Evolutionary conservation across 2,113 vertebrate genomes (phyloP).

Genomic region (Serilophus lunatus): DNA sequence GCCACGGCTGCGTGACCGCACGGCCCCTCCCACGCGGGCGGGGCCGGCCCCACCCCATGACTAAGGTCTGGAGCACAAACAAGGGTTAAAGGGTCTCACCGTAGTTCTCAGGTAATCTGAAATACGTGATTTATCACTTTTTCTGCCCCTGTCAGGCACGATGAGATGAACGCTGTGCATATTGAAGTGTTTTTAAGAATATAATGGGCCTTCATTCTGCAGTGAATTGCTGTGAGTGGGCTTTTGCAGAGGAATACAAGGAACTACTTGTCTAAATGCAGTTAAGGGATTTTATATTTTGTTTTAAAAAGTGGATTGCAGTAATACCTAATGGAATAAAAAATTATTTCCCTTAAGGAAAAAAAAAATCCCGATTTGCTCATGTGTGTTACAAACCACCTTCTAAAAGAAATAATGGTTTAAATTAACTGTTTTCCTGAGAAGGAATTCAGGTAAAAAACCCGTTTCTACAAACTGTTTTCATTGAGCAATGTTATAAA

Average conservation of each 20-base stretch:
- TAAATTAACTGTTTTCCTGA: not conserved
- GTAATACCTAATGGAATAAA: not conserved
- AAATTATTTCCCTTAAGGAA: not conserved
- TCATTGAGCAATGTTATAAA: not conserved
- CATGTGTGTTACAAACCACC: not conserved
- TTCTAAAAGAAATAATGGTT: not conserved
- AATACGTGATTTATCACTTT: not conserved
- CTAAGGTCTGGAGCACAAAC: not conserved
- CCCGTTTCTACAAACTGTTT: not conserved
- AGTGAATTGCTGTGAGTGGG: not conserved
- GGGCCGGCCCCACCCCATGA: not conserved
- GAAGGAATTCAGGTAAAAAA: not conserved
- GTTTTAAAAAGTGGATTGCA: not conserved
- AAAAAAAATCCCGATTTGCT: not conserved
- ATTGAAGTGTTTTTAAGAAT: not conserved
- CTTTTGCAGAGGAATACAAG: not conserved
- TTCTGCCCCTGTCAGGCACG: not conserved
- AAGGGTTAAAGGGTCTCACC: not conserved
- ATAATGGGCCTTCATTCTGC: not conserved
- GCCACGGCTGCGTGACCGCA: not conserved
- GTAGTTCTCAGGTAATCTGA: not conserved
- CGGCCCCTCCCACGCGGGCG: conserved; percentile 1
- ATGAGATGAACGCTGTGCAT: not conserved
- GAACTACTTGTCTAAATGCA: not conserved
- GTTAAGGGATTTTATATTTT: not conserved